Conservation (phyloP, 2,797 vertebrate genomes). For the Hyperoplus immaculatus region DNA sequence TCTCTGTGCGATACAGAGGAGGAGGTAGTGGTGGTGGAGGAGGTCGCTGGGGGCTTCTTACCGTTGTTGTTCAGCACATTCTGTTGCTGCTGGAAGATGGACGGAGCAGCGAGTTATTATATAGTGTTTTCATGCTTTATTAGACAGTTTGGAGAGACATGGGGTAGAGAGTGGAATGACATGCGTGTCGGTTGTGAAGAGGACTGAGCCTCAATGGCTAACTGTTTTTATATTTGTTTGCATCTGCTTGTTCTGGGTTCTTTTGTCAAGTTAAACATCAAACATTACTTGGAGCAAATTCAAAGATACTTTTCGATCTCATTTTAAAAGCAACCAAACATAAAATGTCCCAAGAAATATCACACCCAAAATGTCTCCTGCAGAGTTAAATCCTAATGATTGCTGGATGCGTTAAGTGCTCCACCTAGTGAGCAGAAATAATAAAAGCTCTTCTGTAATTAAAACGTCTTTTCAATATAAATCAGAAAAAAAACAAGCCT, state of each 20-base stretch:
- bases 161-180: too few species aligned
- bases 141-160: too few species aligned
- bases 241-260: neutral
- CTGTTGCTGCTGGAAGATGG: slow-evolving; percentile 83
- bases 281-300: too few species aligned
- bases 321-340: too few species aligned
- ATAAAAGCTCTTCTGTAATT: slow-evolving; percentile 2
- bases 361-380: neutral
- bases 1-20: slow-evolving; percentile 82
- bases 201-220: too few species aligned
- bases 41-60: slow-evolving; percentile 79
- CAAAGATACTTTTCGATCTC: too few species aligned
- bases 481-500: neutral
- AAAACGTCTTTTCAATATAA: neutral
- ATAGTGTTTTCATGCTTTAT: too few species aligned
- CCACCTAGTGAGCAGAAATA: slow-evolving; percentile 53
- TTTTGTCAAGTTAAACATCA: neutral
- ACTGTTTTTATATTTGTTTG: neutral
- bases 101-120: neutral
- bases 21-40: too few species aligned
- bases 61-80: slow-evolving; percentile 84
- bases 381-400: neutral
- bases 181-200: too few species aligned
- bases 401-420: slow-evolving; percentile 25
- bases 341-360: neutral